Base-by-base conservation (phyloP, 2,888 invertebrate genomes). In the Conops quadrifasciatus region DNA sequence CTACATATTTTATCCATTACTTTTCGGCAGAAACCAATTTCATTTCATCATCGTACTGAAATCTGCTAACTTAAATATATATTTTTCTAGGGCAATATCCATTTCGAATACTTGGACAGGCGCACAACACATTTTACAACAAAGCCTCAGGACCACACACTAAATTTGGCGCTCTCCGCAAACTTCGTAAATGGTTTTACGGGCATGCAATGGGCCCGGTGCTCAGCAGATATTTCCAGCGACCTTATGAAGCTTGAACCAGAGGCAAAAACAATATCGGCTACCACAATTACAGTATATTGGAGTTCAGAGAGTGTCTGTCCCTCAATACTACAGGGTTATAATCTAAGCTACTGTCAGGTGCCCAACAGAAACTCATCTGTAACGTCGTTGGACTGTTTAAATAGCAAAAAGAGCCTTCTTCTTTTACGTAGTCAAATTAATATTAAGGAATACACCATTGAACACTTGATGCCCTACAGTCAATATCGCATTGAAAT, bases 151-250 rank as follows among this genome's bases (percentile, higher is more conserved):
- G 70, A 80, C 85, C 74, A 76, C 90, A 81, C 93, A 91, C 80
- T 80, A 26, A 81, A 80, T 73, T 94, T 94, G 87, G 94, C 94
- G 2, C 92, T 94, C 77, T 90, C 94, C 3, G 92, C 92, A 1
- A 94, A 94, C 80, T 90, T 89, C 56, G 86, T 87, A 0, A 84
- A 83, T 21, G 88, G 88, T 73, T 93, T 92, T 74, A 94, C 93
- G 82, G 94, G 94, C 1, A 93, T 95, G 91, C 88, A 90, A 3
- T 94, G 94, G 94, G 92, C 93, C 5, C 89, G 89, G 53, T 95
- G 94, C 72, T 79, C 78, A 1, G 78, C 78, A 19, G 76, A 75
- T 51, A 58, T 76, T 19, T 72, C 73, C 3, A 77, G 73, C 21
- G 77, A 77, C 19, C 75, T 80, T n/a, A 76, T 76, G 72, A 77